phyloP scores from a whole-genome alignment of 2,797 vertebrate species.

The Myotis vivesi region DNA sequence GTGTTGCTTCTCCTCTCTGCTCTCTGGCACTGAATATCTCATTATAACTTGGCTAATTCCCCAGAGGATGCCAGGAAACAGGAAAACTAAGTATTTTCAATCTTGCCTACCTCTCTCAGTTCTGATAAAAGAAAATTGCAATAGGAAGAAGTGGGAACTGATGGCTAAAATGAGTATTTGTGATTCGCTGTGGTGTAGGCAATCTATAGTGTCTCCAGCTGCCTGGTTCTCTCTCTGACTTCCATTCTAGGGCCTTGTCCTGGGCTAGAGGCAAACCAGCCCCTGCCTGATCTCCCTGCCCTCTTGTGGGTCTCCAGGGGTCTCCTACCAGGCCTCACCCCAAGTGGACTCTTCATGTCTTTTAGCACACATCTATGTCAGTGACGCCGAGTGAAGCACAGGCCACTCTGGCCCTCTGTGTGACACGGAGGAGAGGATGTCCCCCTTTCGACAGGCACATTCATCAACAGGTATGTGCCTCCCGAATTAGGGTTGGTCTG shows the following conservation, averaged over 20 bases:
- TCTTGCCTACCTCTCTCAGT: not conserved
- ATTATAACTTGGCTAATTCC: not conserved
- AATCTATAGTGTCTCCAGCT: not conserved
- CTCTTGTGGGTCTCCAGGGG: rapidly evolving
- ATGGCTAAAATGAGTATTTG: not conserved
- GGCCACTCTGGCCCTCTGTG: not conserved
- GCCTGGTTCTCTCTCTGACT: not conserved
- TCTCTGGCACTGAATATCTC: not conserved
- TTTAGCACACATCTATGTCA: not conserved
- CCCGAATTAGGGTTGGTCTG: no score
- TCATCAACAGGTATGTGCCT: no score
- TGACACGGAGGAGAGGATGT: not conserved
- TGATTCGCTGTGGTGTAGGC: not conserved
- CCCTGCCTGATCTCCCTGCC: not conserved
- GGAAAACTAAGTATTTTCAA: slow-evolving; percentile 8
- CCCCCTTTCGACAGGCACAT: not conserved
- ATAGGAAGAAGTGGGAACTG: not conserved
- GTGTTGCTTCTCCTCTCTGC: not conserved
- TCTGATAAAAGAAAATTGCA: not conserved
- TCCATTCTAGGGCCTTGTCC: not conserved
- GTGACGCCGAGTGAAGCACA: not conserved
- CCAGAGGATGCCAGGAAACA: not conserved
- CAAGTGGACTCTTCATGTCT: not conserved
- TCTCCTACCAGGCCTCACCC: not conserved
- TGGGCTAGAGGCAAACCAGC: not conserved